These are phyloP conservation scores for Aleadryas rufinucha DNA, from an alignment of 2,113 vertebrate species.

Conservation along the genomic window DNA sequence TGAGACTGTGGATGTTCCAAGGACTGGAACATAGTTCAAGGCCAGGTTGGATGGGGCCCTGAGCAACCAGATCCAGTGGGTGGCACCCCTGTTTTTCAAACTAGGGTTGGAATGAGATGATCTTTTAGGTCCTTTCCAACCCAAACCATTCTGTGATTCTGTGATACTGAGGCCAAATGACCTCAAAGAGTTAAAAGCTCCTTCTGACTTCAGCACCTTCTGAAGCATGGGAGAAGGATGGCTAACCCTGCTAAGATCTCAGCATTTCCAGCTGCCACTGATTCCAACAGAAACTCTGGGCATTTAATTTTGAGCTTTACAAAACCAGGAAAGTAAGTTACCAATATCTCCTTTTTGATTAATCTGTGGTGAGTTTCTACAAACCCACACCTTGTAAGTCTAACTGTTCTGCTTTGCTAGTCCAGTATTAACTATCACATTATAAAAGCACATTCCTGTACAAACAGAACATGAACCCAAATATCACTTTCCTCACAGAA, in stretches of 20 bases:
- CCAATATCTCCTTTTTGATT: not conserved
- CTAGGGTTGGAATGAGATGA: accelerated
- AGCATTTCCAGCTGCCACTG: not conserved
- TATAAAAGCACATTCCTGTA: not conserved
- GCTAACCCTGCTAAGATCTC: not conserved
- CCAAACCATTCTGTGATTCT: not conserved
- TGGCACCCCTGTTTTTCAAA: not conserved
- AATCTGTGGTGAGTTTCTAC: not conserved
- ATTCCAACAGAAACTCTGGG: not conserved
- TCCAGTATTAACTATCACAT: not conserved
- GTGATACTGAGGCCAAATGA: not conserved
- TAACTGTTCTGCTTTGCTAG: not conserved
- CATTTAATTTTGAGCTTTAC: not conserved
- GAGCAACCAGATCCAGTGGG: not conserved
- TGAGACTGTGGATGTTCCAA: not conserved
- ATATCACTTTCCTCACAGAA: not conserved
- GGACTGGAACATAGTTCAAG: accelerated
- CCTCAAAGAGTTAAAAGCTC: not conserved
- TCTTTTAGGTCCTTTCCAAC: not conserved
- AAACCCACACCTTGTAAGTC: not conserved
- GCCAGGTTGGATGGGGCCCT: not conserved
- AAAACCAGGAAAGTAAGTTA: not conserved
- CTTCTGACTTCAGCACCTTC: not conserved
- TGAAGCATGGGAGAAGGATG: not conserved
- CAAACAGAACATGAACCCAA: not conserved